Evolutionary conservation across 2,113 vertebrate genomes (phyloP).

Genomic region (Taurulus bubalis): DNA sequence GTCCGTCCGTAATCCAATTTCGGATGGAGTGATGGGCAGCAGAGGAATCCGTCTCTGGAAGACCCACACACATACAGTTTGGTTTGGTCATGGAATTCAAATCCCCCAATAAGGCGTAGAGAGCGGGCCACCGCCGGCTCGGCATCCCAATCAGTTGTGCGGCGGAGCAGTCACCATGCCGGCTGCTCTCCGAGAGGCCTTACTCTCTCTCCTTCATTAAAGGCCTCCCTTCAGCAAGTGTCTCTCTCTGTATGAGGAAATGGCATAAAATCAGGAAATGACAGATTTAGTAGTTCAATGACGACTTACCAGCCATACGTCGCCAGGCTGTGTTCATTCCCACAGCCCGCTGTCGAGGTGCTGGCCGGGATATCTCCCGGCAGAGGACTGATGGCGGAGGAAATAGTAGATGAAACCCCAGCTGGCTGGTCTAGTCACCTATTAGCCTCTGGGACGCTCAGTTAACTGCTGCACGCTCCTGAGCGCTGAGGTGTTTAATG

Average conservation of each 20-base stretch:
- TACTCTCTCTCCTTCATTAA: constrained; percentile 32
- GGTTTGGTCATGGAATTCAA: constrained; percentile 36
- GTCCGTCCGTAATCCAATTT: constrained; percentile 61
- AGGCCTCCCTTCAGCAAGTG: constrained; percentile 34
- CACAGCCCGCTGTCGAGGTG: constrained; percentile 14
- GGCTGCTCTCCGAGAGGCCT: constrained; percentile 1
- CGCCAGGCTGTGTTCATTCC: constrained; percentile 22
- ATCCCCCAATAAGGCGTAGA: constrained; percentile 7
- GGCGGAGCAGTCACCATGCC: constrained; percentile 23
- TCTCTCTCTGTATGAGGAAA: constrained; percentile 19
- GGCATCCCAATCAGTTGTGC: constrained; percentile 10
- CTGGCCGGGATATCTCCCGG: background rate
- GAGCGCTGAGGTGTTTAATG: constrained; percentile 57
- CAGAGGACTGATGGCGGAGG: constrained; percentile 10
- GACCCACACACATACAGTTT: constrained; percentile 17
- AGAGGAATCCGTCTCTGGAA: constrained; percentile 31
- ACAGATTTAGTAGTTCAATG: constrained; percentile 42
- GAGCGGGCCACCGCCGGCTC: background rate
- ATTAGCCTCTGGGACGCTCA: constrained; percentile 38
- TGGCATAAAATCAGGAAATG: constrained; percentile 14
- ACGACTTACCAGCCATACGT: background rate
- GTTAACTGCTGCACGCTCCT: constrained; percentile 39
- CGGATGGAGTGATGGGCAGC: constrained; percentile 28
- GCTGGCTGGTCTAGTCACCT: constrained; percentile 31
- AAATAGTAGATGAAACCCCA: constrained; percentile 33